Conservation (phyloP, 2,113 vertebrate species). For the Scortum barcoo region DNA sequence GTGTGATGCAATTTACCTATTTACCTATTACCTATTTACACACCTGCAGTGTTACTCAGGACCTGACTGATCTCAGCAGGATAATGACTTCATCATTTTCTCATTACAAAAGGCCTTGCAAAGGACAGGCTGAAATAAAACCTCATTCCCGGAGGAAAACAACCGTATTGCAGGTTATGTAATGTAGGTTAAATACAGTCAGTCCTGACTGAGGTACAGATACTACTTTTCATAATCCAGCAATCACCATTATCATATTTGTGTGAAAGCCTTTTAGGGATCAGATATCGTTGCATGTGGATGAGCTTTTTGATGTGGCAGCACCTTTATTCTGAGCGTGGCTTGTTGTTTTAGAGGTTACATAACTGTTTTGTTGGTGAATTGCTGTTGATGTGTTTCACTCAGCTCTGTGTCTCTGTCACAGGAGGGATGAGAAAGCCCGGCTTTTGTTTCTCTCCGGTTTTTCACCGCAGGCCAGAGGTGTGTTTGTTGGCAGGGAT, state of each 20-base stretch:
- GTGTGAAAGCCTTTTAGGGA: constrained; percentile 31
- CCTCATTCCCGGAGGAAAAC: not conserved
- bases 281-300: constrained; percentile 39
- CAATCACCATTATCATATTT: not conserved
- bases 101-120: constrained; percentile 5
- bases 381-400: constrained; percentile 13
- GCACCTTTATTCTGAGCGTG: not conserved
- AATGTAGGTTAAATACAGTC: constrained; percentile 22
- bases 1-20: no score
- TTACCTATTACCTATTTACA: no score
- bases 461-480: constrained; percentile 18
- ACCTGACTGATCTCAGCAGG: not conserved
- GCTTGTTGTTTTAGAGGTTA: constrained; percentile 37
- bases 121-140: not conserved
- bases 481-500: constrained; percentile 42
- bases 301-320: constrained; percentile 35
- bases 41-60: not conserved
- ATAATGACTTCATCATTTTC: constrained; percentile 37
- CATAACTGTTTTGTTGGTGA: constrained; percentile 27
- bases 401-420: not conserved
- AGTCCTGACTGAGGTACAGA: not conserved
- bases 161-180: constrained; percentile 11
- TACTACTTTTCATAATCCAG: constrained; percentile 8
- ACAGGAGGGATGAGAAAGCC: not conserved
- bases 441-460: constrained; percentile 35